Conservation (phyloP, 2,888 invertebrate species). For the Melinaea marsaeus region DNA sequence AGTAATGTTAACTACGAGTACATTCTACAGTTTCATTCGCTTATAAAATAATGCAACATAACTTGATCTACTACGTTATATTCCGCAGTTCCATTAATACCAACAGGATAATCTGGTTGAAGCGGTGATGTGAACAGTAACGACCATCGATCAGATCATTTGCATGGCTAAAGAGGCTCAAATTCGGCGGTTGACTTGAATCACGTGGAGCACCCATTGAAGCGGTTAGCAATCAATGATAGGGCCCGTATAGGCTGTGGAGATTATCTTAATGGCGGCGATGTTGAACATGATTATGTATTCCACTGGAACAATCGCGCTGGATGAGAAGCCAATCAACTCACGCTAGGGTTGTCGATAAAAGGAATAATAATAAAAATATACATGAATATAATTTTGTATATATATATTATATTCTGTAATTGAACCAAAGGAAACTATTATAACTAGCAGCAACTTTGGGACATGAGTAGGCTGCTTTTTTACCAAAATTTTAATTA, state of each 20-base stretch:
- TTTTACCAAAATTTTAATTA: too few relatives aligned
- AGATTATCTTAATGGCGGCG: conserved; percentile 70
- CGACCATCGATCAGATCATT: conserved; percentile 5
- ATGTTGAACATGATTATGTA: conserved; percentile 66
- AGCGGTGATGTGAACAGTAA: not conserved
- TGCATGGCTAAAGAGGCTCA: conserved; percentile 9
- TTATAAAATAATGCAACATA: conserved; percentile 6
- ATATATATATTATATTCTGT: too few relatives aligned
- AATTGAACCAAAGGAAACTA: too few relatives aligned
- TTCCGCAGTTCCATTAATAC: not conserved
- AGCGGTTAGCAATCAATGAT: conserved; percentile 48
- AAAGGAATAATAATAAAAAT: conserved; percentile 14
- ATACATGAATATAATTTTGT: too few relatives aligned
- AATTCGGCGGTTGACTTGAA: conserved; percentile 19
- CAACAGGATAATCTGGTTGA: conserved; percentile 8
- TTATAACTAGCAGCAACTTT: too few relatives aligned
- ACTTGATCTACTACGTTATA: not conserved
- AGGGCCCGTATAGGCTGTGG: conserved; percentile 36
- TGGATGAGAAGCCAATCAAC: conserved; percentile 75
- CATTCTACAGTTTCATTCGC: not conserved
- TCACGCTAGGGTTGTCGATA: conserved; percentile 39
- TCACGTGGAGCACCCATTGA: conserved; percentile 27
- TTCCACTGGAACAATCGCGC: conserved; percentile 67
- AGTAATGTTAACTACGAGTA: conserved; percentile 7
- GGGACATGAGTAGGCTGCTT: too few relatives aligned